Base-by-base conservation (phyloP, 2,888 invertebrate species). In the Drosophila ustulata region DNA sequence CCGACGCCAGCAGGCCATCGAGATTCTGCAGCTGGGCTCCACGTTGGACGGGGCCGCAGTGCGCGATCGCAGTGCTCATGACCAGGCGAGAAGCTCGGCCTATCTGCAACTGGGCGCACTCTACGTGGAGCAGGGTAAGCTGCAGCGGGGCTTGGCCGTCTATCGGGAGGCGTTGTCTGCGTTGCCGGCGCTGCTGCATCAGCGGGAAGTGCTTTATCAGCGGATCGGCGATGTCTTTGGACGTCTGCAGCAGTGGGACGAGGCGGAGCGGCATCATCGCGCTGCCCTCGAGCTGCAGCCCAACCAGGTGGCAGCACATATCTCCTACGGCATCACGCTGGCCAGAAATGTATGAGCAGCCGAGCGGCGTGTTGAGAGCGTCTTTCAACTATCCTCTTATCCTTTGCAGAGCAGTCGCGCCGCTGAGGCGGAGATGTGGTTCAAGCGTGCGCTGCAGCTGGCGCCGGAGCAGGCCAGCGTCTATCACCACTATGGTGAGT, bases 141-240 rank as follows among this genome's bases (percentile, higher is more conserved):
- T 96, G 90, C 95, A 96, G 90, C 95, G 96, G 90, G 98, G 98
- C 7, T 94, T 98, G 37, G 95, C 95, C 26, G 95, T 97, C 9
- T 98, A 98, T 92, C 94, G 96, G 80, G 96, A 97, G 91, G 98
- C 98, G n/a, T 94, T 98, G 62, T 94, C 95, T 88, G 95, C 96
- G 76, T 93, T 97, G 86, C 98, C 98, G 0, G 94, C 95, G 57
- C 94, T 96, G 80, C 65, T 81, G 18, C 97, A 97, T 91, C 96
- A 96, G 69, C 96, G 89, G 0, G 90, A 90, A 58, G 79, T 90
- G 18, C 77, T 91, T 65, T 96, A 97, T 92, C 97, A 98, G 91
- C 96, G 98, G 93, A 94, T 98, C 76, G 97, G 98, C 3, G 98
- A 98, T 92, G 96, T 97, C 46, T 94, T 97, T 90, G 95, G 96